Evolutionary conservation across 2,797 vertebrate genomes (phyloP).

Genomic region (Liparis tanakae): DNA sequence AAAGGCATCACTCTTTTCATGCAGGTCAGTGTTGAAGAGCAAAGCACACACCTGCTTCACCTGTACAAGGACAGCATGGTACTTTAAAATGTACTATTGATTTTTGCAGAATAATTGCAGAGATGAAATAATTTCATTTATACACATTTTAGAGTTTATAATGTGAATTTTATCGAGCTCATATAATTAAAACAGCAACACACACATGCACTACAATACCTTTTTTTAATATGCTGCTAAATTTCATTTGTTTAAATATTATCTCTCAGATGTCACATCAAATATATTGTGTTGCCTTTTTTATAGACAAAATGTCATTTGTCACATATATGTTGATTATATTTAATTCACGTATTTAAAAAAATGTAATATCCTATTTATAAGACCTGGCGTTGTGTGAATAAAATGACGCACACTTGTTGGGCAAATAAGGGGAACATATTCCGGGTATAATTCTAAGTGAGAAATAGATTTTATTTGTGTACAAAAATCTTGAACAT

Average conservation of each 20-base stretch:
- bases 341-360: constrained; percentile 24
- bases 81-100: constrained; percentile 5
- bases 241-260: constrained; percentile 35
- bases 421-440: constrained; percentile 3
- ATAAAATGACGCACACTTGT: constrained; percentile 35
- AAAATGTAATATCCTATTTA: not conserved
- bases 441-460: constrained; percentile 16
- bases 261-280: constrained; percentile 15
- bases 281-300: constrained; percentile 24
- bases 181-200: constrained; percentile 35
- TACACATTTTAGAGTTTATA: constrained; percentile 6
- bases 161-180: constrained; percentile 11
- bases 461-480: constrained; percentile 6
- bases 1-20: constrained; percentile 33
- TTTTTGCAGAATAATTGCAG: constrained; percentile 13
- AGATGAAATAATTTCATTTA: not conserved
- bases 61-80: constrained; percentile 36
- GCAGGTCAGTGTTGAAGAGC: constrained; percentile 27
- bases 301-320: constrained; percentile 24
- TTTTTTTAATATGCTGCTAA: not conserved
- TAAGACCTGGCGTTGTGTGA: constrained; percentile 17
- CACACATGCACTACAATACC: constrained; percentile 27
- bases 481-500: not conserved
- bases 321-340: not conserved
- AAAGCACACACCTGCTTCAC: constrained; percentile 50